Evolutionary conservation across 1,140 invertebrate species (phyloP), one percentile per base, ranked within the genome.

Genomic region (Pseudachorutes palmiensis): DNA sequence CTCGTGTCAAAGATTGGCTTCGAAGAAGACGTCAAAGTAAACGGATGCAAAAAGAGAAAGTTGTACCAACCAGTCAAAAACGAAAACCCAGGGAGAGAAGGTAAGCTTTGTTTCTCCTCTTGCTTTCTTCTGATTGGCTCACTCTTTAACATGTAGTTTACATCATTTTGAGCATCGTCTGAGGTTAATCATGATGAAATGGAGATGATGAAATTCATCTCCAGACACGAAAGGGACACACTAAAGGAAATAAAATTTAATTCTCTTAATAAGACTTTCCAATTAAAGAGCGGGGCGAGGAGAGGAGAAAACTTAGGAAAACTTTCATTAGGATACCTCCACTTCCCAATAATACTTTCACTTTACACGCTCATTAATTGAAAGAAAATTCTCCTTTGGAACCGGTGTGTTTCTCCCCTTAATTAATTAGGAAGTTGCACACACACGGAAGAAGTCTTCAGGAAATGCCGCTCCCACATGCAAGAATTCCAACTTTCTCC

Each of bases 11-110:
- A 61, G 30, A 36, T 36, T 32, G 59, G 30, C 5, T 36, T 36
- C 19, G 59, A 36, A 32, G 33, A 32, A 30, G 59, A 30, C 29
- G 59, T 36, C 59, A 61, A 59, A 55, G 89, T 91, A 62, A 94
- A 91, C 78, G 93, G 89, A 45, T 95, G 89, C 80, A 95, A 95
- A 77, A 97, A 97, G 80, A 84, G 94, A 24, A 98, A 97, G 79
- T 82, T 96, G 19, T 96, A 96, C 77, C 91, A 95, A 74, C 94
- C 94, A 0, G 92, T 95, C 76, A 93, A 96, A 75, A 92, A 95
- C 77, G 90, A 92, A 75, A 87, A 33, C 45, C 30, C 64, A 30
- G 29, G 77, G 79, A 74, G 85, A 85, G 66, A 84, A 84, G 28
- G 86, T 88, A 70, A 78, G 87, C 24, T 45, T 9, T 12, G 19